phyloP scores from a whole-genome alignment of 1,140 invertebrate genomes.

The Drosophila biarmipes region DNA sequence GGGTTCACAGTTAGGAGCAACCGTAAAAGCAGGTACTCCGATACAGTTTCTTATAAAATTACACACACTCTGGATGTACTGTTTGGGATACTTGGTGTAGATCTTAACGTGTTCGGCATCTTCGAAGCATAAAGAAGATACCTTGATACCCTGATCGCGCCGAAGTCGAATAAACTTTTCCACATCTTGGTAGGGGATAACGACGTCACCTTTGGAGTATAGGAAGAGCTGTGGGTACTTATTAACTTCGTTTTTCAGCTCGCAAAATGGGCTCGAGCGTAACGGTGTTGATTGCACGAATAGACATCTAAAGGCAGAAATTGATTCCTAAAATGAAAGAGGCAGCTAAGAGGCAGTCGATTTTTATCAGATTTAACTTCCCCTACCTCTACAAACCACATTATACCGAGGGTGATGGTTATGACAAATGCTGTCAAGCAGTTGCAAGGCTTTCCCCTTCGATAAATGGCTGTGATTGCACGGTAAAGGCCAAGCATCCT shows the following conservation, averaged over 20 bases:
- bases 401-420: constrained; percentile 86
- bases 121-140: constrained; percentile 87
- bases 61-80: constrained; percentile 87
- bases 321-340: constrained; percentile 59
- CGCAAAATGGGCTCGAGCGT: constrained; percentile 85
- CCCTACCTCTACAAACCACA: constrained; percentile 86
- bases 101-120: constrained; percentile 90
- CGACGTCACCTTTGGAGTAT: constrained; percentile 89
- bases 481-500: constrained; percentile 86
- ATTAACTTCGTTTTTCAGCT: constrained; percentile 84
- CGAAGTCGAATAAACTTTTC: constrained; percentile 87
- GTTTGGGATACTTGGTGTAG: constrained; percentile 86
- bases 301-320: constrained; percentile 77
- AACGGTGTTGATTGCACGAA: constrained; percentile 69
- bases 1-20: not conserved
- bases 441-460: constrained; percentile 85
- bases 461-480: constrained; percentile 87
- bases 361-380: not conserved
- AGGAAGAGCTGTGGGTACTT: constrained; percentile 90
- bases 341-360: not conserved
- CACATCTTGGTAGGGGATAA: constrained; percentile 87
- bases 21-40: constrained; percentile 38
- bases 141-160: constrained; percentile 86
- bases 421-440: constrained; percentile 86
- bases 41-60: constrained; percentile 87